A percentile compares a stretch with the other conserved stretches of the same genome.
phyloP scores from a whole-genome alignment of 2,113 vertebrate species.

The Channa argus region DNA sequence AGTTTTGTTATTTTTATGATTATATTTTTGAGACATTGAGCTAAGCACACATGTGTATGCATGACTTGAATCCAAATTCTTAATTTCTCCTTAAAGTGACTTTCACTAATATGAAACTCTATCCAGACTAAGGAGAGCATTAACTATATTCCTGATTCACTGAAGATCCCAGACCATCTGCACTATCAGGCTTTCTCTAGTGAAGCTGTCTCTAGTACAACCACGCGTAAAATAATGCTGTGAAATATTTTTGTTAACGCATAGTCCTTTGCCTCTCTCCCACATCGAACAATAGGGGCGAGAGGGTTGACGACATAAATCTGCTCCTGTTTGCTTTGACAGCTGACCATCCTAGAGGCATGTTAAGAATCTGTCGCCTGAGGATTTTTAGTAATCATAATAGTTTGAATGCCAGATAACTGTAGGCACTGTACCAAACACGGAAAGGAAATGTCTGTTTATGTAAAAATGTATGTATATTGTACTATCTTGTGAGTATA shows the following conservation, averaged over 20 bases:
- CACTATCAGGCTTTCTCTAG: constrained; percentile 61
- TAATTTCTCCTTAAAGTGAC: background rate
- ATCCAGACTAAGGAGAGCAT: background rate
- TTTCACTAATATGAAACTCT: background rate
- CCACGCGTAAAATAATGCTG: constrained; percentile 64
- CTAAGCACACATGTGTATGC: no score
- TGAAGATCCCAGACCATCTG: constrained; percentile 20
- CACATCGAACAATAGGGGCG: constrained; percentile 27
- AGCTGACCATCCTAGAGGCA: constrained; percentile 42
- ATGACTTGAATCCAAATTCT: background rate
- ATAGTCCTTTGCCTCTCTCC: constrained; percentile 42
- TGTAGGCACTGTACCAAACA: background rate
- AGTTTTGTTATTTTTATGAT: no score
- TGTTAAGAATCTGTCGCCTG: constrained; percentile 53
- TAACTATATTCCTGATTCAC: constrained; percentile 33
- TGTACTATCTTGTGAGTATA: no score
- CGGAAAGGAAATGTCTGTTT: background rate
- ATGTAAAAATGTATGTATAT: no score
- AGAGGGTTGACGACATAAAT: constrained; percentile 39
- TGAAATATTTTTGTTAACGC: constrained; percentile 67
- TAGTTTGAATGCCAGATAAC: constrained; percentile 20
- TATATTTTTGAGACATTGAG: no score
- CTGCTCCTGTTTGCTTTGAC: constrained; percentile 39
- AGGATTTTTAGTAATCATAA: constrained; percentile 21
- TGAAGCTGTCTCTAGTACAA: constrained; percentile 53